Base-by-base conservation (phyloP, 2,113 vertebrate genomes). In the Eptesicus fuscus region DNA sequence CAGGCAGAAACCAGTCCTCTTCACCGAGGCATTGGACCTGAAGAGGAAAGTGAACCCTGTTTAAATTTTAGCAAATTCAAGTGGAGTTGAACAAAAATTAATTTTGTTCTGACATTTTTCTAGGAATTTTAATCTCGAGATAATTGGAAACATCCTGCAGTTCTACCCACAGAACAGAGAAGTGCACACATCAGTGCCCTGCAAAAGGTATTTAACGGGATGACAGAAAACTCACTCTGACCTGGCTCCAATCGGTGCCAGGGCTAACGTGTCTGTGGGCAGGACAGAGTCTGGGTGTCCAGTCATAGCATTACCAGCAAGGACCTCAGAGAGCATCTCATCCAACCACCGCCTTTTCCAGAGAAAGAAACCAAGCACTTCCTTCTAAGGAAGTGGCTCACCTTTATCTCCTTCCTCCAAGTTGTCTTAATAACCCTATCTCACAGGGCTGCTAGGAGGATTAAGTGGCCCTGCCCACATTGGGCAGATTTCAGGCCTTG, bases 121-220 rank as follows among this genome's bases (percentile, higher is more conserved):
- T 78, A 96, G 49, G 80, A 87, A 95, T 78, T 93, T 93, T 79
- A 88, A 92, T 32, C 53, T 67, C 80, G 69, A 88, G 69, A 51
- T 82, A n/a, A 67, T 2, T 67, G 56, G 22, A 73, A 87, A 86
- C 6, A 73, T 42, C 30, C 63, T 61, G 17, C 25, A 67, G 30
- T 22, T 37, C 37, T 35, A 47, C 5, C 8, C 30, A 87, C 42
- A 67, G 70, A 89, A 85, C 11, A 63, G 14, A 76, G 47, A 56
- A 42, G 42, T 30, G 49, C 9, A 76, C 23, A 79, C 22, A 69
- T 17, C 20, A 20, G 9, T 14, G 13, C 49, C n/a, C 30, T 82
- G 37, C 40, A 32, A 49, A 91, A 32, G 59, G 0, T 70, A 30
- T 9, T 32, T 87, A 95, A 74, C 35, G 80, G 28, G n/a, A 56